Percentiles rank a stretch among this genome's conserved stretches.
phyloP scores from a whole-genome alignment of 2,888 invertebrate species.

The Rosalia funebris region DNA sequence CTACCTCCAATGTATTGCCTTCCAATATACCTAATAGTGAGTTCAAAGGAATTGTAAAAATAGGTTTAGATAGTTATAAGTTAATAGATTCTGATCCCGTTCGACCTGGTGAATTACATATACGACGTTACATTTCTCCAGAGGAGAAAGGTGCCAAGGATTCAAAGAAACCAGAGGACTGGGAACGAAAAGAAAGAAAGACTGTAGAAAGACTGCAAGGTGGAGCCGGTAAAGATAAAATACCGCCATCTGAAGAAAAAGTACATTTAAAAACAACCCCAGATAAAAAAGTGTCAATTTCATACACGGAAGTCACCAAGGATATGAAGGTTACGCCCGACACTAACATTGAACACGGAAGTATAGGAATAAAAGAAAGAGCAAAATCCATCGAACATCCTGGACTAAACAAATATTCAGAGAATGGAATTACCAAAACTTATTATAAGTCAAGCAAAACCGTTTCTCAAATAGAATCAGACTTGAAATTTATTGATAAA shows the following conservation, averaged over 20 bases:
- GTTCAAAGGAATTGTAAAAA: conserved; percentile 59
- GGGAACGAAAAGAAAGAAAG: conserved; percentile 61
- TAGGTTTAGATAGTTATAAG: conserved; percentile 57
- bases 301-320: conserved; percentile 42
- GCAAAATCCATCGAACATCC: conserved; percentile 17
- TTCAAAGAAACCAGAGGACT: conserved; percentile 63
- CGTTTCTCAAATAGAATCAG: background rate
- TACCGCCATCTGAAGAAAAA: conserved; percentile 49
- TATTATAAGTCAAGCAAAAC: conserved; percentile 1
- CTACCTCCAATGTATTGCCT: conserved; percentile 64
- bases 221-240: conserved; percentile 60
- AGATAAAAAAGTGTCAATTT: conserved; percentile 48
- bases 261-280: conserved; percentile 50
- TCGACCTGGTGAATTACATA: conserved; percentile 56
- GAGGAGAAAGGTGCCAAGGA: conserved; percentile 64
- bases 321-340: conserved; percentile 24
- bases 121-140: conserved; percentile 54
- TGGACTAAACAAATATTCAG: conserved; percentile 5
- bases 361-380: conserved; percentile 36
- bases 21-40: conserved; percentile 55
- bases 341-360: conserved; percentile 33
- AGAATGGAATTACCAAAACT: conserved; percentile 11
- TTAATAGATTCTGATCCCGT: conserved; percentile 54
- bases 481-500: conserved; percentile 19
- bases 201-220: conserved; percentile 62